Base-by-base conservation (phyloP, 2,797 vertebrate species). In the Falco cherrug region DNA sequence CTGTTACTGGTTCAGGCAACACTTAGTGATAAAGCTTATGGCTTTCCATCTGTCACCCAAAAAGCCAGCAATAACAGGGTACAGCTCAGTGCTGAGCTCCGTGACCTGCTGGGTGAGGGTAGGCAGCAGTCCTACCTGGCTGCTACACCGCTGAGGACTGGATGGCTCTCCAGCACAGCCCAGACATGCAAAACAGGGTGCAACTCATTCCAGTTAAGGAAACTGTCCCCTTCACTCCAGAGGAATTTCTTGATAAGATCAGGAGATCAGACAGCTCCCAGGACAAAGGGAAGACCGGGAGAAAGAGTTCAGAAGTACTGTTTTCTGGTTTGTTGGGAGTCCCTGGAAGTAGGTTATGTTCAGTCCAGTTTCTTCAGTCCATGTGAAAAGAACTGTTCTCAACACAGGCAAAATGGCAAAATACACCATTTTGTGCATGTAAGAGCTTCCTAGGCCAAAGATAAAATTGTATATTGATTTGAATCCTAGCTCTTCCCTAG, bases 21-120 rank as follows among this genome's bases (percentile, higher is more conserved):
- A 90, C 91, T 86, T 88, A 37, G 95, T 89, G 87, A 90, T 80
- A 96, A 93, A 96, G 88, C 94, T 95, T 95, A 95, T 92, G 93
- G 90, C 80, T 96, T 89, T 33, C 86, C 93, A 96, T 95, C 90
- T 95, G 95, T 56, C 93, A 70, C 81, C 61, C 68, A 21, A 33
- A 64, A 53, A 64, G 70, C 47, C 91, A 64, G 80, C 77, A 37
- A 29, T 12, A 79, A 10, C 59, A 33, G 1, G 1, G 70, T 25
- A 10, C 41, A 93, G 85, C 50, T 68, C 37, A 54, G 85, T 6
- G 61, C 79, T 8, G 65, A 60, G 88, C 87, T 67, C 45, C 2
- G 60, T 81, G 92, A 94, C 95, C 95, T 56, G 73, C 76, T 14
- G 75, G 35, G 9, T 0, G 12, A 9, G 59, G 43, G 19, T 10